Conservation (phyloP, 2,797 vertebrate species). For the Falco novaeseelandiae region DNA sequence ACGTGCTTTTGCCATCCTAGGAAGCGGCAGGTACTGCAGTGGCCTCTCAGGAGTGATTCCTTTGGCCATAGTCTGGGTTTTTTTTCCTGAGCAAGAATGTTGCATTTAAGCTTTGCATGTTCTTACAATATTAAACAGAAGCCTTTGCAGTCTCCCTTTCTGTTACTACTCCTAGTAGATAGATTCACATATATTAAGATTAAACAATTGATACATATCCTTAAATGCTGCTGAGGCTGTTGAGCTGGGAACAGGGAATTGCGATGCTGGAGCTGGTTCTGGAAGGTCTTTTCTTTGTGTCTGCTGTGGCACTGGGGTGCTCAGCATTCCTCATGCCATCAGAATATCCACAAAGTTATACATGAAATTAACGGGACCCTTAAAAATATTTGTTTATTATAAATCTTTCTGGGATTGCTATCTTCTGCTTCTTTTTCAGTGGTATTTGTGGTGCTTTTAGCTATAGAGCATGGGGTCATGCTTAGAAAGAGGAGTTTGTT, state of each 20-base stretch:
- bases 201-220: not conserved
- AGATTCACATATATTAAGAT: not conserved
- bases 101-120: not conserved
- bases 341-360: not conserved
- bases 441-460: not conserved
- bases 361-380: not conserved
- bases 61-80: not conserved
- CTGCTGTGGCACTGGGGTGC: not conserved
- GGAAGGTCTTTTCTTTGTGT: not conserved
- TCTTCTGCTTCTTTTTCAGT: not conserved
- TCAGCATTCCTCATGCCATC: not conserved
- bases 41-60: not conserved
- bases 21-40: not conserved
- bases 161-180: not conserved
- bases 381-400: not conserved
- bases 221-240: not conserved
- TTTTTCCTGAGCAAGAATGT: not conserved
- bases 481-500: not conserved
- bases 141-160: not conserved
- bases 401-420: not conserved
- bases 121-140: not conserved
- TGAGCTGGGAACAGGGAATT: not conserved
- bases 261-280: not conserved
- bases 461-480: fast-evolving
- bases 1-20: not conserved